These are phyloP conservation scores for Agrotis ipsilon DNA, from an alignment of 2,888 invertebrate species.

Conservation along the genomic window DNA sequence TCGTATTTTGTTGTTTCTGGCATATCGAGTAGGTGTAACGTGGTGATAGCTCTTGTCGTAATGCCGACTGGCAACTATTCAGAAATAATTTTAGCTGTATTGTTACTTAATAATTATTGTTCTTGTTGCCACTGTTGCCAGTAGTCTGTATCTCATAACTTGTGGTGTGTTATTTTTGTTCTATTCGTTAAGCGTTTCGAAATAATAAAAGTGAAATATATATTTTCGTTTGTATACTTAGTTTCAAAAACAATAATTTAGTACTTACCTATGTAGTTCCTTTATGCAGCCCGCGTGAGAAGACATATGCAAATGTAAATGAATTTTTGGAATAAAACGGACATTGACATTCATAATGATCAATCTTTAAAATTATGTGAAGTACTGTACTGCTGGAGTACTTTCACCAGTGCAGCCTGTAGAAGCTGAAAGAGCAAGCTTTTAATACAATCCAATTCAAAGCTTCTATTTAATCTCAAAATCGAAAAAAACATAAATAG, in stretches of 20 bases:
- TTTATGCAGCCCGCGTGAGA: not conserved
- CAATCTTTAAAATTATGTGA: too few relatives aligned
- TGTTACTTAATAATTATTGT: constrained; percentile 43
- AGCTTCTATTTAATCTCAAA: too few relatives aligned
- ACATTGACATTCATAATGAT: too few relatives aligned
- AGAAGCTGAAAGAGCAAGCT: too few relatives aligned
- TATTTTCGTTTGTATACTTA: not conserved
- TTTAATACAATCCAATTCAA: too few relatives aligned
- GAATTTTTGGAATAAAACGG: too few relatives aligned
- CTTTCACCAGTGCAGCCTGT: too few relatives aligned
- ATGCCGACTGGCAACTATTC: constrained; percentile 52
- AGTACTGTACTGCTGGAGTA: too few relatives aligned
- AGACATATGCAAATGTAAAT: too few relatives aligned
- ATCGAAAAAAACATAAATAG: too few relatives aligned
- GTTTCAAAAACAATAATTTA: too few relatives aligned
- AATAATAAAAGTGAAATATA: constrained; percentile 2
- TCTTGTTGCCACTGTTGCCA: constrained; percentile 10
- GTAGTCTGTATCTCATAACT: constrained; percentile 22
- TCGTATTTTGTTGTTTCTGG: constrained; percentile 29
- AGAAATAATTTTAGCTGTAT: constrained; percentile 51
- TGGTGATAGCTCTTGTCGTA: constrained; percentile 45
- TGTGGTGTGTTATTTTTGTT: not conserved
- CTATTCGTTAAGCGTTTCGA: not conserved
- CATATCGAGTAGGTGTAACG: constrained; percentile 40
- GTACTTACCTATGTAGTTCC: too few relatives aligned